Percentiles rank a stretch among this genome's conserved stretches.
phyloP scores from a whole-genome alignment of 2,113 vertebrate species.

The Pterocles orientalis region DNA sequence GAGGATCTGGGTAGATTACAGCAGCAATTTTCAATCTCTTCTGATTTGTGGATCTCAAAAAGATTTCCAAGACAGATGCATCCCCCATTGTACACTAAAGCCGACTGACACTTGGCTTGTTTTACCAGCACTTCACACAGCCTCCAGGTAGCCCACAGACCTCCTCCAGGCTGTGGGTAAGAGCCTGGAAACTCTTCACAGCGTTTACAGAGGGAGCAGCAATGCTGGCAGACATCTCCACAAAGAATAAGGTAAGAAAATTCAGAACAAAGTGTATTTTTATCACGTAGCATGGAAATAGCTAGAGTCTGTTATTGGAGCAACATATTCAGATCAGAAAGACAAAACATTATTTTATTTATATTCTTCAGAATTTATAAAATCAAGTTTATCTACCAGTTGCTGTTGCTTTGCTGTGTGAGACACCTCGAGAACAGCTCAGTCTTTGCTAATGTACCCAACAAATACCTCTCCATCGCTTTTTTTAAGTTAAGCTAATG shows the following conservation, averaged over 20 bases:
- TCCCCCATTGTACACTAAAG: neutral
- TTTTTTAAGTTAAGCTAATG: neutral
- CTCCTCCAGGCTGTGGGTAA: neutral
- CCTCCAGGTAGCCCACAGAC: neutral
- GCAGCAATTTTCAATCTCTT: conserved; percentile 13
- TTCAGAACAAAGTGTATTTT: neutral
- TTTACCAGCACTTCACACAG: neutral
- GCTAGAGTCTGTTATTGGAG: neutral
- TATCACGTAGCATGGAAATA: neutral
- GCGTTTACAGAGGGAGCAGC: neutral
- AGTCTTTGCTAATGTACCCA: neutral
- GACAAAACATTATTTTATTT: neutral
- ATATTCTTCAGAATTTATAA: neutral
- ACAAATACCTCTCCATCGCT: neutral
- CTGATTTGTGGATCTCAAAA: neutral
- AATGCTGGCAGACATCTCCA: neutral
- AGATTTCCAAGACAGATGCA: neutral
- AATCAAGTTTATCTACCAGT: neutral
- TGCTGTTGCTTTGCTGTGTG: neutral
- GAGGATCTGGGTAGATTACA: neutral
- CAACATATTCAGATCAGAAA: neutral
- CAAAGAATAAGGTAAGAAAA: neutral
- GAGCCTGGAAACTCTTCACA: neutral
- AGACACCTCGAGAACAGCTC: neutral
- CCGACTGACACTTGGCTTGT: neutral